A percentile compares a stretch with the other conserved stretches of the same genome.
phyloP scores from a whole-genome alignment of 2,888 invertebrate genomes.

The Lasioglossum calceatum region DNA sequence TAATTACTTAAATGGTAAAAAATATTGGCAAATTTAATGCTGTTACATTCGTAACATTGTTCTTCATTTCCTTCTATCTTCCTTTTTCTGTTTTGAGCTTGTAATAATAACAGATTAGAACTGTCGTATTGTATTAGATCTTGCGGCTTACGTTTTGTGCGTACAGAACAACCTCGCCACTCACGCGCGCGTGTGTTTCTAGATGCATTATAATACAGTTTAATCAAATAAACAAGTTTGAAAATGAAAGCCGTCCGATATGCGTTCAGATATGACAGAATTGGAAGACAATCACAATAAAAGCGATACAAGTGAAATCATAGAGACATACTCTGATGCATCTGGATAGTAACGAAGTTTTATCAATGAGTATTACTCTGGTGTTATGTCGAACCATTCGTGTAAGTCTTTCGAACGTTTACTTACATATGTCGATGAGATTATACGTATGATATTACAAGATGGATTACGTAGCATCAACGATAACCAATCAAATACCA shows the following conservation, averaged over 20 bases:
- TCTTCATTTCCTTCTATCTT: constrained; percentile 27
- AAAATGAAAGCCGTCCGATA: constrained; percentile 6
- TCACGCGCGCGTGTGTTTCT: constrained; percentile 14
- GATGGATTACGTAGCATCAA: constrained; percentile 61
- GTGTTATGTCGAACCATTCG: constrained; percentile 58
- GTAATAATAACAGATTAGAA: constrained; percentile 55
- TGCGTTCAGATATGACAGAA: constrained; percentile 31
- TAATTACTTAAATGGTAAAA: constrained; percentile 68
- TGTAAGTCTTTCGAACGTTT: constrained; percentile 61
- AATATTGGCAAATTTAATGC: constrained; percentile 72
- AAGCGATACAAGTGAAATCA: constrained; percentile 12
- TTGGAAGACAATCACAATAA: constrained; percentile 58
- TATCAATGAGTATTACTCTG: constrained; percentile 32
- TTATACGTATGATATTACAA: constrained; percentile 66
- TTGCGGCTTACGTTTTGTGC: constrained; percentile 58
- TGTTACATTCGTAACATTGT: constrained; percentile 67
- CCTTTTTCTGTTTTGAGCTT: constrained; percentile 59
- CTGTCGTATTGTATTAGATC: constrained; percentile 41
- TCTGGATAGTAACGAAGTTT: constrained; percentile 28
- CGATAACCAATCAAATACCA: constrained; percentile 53
- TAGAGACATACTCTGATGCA: constrained; percentile 22
- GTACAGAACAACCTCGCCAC: constrained; percentile 55
- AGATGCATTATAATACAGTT: constrained; percentile 34
- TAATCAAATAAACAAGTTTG: constrained; percentile 22
- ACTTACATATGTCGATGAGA: constrained; percentile 59